A percentile compares a stretch with the other conserved stretches of the same genome.
phyloP scores from a whole-genome alignment of 2,113 vertebrate species.

The Romanogobio albipinnatus region DNA sequence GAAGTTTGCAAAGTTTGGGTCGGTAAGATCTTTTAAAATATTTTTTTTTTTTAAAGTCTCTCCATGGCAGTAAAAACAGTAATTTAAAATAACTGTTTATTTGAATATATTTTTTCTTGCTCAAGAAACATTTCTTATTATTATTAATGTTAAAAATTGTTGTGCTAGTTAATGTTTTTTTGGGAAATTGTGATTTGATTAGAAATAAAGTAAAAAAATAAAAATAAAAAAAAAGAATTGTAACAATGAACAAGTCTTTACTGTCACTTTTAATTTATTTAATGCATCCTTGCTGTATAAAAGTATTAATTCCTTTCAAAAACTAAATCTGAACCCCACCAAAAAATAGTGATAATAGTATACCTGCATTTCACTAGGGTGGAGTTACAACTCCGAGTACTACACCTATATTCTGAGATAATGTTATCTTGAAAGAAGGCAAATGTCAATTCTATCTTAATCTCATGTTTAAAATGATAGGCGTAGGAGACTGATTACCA shows the following conservation, averaged over 20 bases:
- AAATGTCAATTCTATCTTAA: conserved; percentile 8
- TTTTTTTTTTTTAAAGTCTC: too few relatives aligned
- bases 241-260: neutral
- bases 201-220: neutral
- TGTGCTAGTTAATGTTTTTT: neutral
- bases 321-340: too few relatives aligned
- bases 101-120: neutral
- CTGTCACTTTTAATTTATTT: neutral
- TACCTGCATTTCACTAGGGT: neutral
- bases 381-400: neutral
- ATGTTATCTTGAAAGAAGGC: conserved; percentile 20
- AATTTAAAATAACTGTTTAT: too few relatives aligned
- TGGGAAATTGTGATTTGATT: neutral
- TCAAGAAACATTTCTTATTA: neutral
- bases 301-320: too few relatives aligned
- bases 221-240: too few relatives aligned
- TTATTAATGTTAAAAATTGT: neutral
- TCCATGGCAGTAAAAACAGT: too few relatives aligned
- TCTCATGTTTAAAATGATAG: neutral
- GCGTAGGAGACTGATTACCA: neutral
- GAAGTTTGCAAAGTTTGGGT: neutral
- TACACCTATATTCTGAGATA: neutral
- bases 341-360: neutral
- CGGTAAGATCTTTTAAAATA: too few relatives aligned
- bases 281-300: too few relatives aligned